Base-by-base conservation (phyloP, 2,888 invertebrate genomes). In the Plagodis pulveraria region DNA sequence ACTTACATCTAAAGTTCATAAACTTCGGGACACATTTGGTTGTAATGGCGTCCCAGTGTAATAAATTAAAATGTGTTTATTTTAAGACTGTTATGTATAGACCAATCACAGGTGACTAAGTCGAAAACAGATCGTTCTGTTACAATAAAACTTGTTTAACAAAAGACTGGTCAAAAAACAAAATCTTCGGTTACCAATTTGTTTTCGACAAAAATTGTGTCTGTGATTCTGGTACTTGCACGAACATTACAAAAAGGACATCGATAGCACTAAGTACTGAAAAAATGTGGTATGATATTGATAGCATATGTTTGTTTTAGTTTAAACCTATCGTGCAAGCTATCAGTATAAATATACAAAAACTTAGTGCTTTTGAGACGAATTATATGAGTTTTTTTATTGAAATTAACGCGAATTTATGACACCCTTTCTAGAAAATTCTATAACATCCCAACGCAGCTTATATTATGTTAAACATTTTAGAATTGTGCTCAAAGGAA, bases 1-100 rank as follows among this genome's bases (percentile, higher is more conserved):
- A 74, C 89, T 88, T 89, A 90, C 8, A 38, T 62, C 87, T 87
- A 88, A 60, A 72, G 76, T 73, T 22, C 82, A 87, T 86, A 84
- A 87, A 89, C 83, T 73, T 67, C 63, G 72, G 76, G 76, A 72
- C 69, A 67, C 62, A 51, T 44, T 53, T 48, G 9, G 8, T 42
- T 54, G 46, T 50, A 47, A 9, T 33, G 38, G 40, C 34, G 41
- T 59, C 67, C 66, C 63, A 50, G 10, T 45, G n/a, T 52, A 48
- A 62, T 58, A 63, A 67, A 65, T 63, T 63, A 65, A 67, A 66
- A 69, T 69, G 67, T 67, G 69, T 69, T 72, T 67, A 70, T 66
- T 69, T 63, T 58, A 67, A 67, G 56, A 66, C 53, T 58, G 58
- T 64, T 64, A 68, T 69, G 63, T 61, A 59, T 59, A 62, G 41